These are phyloP conservation scores for Zosterops hypoxanthus DNA, from an alignment of 2,113 vertebrate genomes.

Conservation along the genomic window DNA sequence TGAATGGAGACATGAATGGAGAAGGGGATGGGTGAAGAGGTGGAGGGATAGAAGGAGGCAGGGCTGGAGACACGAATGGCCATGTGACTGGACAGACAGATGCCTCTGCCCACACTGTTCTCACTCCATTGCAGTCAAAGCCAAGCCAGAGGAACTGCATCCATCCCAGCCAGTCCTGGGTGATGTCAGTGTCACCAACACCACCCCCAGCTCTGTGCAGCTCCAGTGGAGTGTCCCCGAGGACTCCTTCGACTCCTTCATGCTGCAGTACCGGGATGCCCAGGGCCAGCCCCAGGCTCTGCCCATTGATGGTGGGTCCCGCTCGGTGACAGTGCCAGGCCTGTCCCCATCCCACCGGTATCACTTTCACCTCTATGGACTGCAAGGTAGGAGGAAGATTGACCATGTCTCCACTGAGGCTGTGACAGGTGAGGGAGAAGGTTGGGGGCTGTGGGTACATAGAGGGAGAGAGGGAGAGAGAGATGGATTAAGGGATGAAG, in stretches of 20 bases:
- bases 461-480: neutral
- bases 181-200: neutral
- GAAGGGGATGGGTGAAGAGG: neutral
- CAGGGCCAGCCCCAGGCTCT: conserved; percentile 8
- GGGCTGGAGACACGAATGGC: neutral
- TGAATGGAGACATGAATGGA: neutral
- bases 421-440: neutral
- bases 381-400: neutral
- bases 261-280: neutral
- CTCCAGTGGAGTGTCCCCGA: conserved; percentile 22
- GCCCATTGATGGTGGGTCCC: accelerated
- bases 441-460: accelerated
- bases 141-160: neutral
- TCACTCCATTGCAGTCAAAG: neutral
- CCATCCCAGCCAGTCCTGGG: neutral
- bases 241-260: conserved; percentile 67
- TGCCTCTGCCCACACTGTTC: neutral
- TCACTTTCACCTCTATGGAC: neutral
- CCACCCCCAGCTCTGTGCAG: neutral
- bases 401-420: accelerated
- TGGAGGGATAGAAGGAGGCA: neutral
- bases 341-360: neutral
- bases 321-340: accelerated
- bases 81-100: too few species aligned
- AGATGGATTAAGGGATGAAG: neutral